Evolutionary conservation across 2,797 vertebrate genomes (phyloP).

Genomic region (Rhinoraja longicauda): DNA sequence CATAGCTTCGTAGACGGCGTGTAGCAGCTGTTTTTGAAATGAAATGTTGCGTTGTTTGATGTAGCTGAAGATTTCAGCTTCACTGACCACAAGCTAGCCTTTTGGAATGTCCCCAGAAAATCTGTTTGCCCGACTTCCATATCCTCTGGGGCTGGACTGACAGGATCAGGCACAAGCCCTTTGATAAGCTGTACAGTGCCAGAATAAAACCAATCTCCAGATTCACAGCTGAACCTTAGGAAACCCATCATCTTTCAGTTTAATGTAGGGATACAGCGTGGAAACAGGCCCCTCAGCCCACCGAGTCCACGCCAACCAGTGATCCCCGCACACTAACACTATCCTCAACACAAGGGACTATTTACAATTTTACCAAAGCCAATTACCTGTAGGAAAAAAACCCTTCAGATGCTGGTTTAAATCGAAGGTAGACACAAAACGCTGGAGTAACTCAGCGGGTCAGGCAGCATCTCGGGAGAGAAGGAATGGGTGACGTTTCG

Average conservation of each 20-base stretch:
- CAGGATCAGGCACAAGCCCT: slow-evolving; percentile 70
- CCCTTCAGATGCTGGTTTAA: too few species aligned
- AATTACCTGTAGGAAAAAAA: too few species aligned
- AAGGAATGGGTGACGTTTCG: too few species aligned
- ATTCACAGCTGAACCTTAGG: slow-evolving; percentile 62
- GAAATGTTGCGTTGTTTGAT: slow-evolving; percentile 70
- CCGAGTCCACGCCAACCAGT: too few species aligned
- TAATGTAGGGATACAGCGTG: too few species aligned
- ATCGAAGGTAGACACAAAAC: too few species aligned
- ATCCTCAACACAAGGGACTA: too few species aligned
- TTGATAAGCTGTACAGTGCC: slow-evolving; percentile 72
- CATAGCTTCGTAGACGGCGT: slow-evolving; percentile 74
- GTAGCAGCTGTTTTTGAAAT: slow-evolving; percentile 70
- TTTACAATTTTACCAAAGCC: too few species aligned
- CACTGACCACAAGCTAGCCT: slow-evolving; percentile 62
- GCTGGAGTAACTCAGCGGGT: too few species aligned
- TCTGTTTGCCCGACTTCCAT: slow-evolving; percentile 72
- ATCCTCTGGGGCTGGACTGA: slow-evolving; percentile 68
- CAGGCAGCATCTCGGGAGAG: too few species aligned
- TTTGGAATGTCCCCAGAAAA: slow-evolving; percentile 66
- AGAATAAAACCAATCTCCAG: slow-evolving; percentile 80
- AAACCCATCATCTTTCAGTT: slow-evolving; percentile 56
- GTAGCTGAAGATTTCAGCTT: slow-evolving; percentile 74
- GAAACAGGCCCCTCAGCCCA: too few species aligned
- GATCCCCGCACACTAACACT: too few species aligned